A percentile compares a stretch with the other conserved stretches of the same genome.
Conservation (phyloP, 2,113 vertebrate species). For the Heliornis fulica region DNA sequence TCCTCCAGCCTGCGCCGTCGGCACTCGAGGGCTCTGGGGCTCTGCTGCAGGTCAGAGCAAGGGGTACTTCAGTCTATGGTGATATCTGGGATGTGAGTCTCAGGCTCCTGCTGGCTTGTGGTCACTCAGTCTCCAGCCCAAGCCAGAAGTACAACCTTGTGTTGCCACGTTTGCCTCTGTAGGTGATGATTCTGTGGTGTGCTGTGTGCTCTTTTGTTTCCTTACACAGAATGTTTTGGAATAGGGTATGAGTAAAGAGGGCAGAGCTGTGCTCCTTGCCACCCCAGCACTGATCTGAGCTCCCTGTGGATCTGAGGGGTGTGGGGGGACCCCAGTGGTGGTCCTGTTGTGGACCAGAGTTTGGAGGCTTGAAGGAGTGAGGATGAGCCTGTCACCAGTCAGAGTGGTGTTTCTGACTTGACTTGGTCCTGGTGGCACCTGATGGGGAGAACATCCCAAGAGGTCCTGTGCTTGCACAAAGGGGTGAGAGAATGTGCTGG, state of each 20-base stretch:
- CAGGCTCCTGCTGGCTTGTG: not conserved
- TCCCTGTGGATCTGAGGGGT: not conserved
- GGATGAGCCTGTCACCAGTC: not conserved
- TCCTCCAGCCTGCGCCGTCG: not conserved
- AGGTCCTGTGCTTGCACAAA: not conserved
- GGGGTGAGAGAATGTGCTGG: not conserved
- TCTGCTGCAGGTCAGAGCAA: not conserved
- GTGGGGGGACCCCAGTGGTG: too few species aligned
- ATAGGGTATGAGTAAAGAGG: not conserved
- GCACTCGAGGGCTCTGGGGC: not conserved
- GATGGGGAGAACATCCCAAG: rapidly evolving
- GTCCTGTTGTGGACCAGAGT: not conserved
- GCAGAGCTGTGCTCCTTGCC: not conserved
- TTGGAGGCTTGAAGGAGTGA: not conserved
- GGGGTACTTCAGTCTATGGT: not conserved
- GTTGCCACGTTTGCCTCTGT: not conserved
- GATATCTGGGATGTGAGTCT: not conserved
- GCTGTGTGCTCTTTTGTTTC: not conserved
- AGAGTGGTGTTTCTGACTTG: not conserved
- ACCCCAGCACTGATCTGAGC: not conserved
- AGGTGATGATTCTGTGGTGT: not conserved
- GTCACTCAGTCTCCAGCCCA: rapidly evolving
- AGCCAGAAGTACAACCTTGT: not conserved
- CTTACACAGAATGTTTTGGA: not conserved
- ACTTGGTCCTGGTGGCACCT: not conserved